Evolutionary conservation across 1,140 invertebrate species (phyloP), one percentile per base, ranked within the genome.

Genomic region (Eurytemora carolleeae): DNA sequence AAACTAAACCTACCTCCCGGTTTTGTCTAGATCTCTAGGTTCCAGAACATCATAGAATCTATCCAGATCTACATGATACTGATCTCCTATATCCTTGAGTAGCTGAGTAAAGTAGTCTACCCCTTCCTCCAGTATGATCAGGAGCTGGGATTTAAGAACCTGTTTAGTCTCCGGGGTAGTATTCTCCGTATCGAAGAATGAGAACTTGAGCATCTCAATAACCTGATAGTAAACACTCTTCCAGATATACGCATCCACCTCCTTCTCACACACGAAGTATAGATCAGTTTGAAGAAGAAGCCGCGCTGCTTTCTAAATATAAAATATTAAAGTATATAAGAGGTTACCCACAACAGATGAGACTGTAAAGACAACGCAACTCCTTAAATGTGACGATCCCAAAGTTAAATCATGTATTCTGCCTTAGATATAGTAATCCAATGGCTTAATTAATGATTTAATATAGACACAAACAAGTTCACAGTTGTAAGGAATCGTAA

Each of bases 181-280:
- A 24, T 58, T n/a, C 31, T 58, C 24, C n/a, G 31, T n/a, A 18
- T 19, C 17, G 18, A 58, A n/a, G 24, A 12, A 44, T 44, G 31
- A 7, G 7, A 12, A 12, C 24, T 24, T 57, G 7, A 57, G 56
- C 12, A 25, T 12, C 20, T 52, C 59, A 22, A 53, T 3, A 1
- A 60, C 24, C 3, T 53, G 15, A 55, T 53, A 53, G 23, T 54
- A 60, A 21, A 19, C 26, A 12, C 21, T 60, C 24, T 60, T 60
- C 59, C 59, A 60, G 31, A 60, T 53, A 23, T 53, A 23, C 20
- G 21, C 25, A 19, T 60, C 59, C 26, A 60, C 59, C 21, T 60
- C 44, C 7, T 52, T 18, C 15, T 53, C 16, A 15, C 18, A 24
- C 21, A 24, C 25, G 24, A 53, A 60, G 7, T 20, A 17, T 2